These are phyloP conservation scores for Tringa solitaria DNA, from an alignment of 2,113 vertebrate species.

Conservation along the genomic window DNA sequence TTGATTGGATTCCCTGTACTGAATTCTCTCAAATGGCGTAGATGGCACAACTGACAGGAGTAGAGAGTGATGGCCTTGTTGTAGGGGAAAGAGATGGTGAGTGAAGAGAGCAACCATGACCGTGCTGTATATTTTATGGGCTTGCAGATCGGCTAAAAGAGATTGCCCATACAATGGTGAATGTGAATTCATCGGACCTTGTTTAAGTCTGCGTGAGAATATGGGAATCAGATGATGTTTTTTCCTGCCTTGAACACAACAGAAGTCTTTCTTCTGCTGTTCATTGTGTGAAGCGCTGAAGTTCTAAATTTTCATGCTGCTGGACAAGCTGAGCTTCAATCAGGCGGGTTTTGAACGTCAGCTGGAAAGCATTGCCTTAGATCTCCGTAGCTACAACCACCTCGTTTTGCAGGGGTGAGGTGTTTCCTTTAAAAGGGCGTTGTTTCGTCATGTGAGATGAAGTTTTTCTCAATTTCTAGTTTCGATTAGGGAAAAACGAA, in stretches of 20 bases:
- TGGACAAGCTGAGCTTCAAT: background rate
- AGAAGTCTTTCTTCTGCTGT: background rate
- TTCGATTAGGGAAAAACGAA: background rate
- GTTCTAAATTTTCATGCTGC: background rate
- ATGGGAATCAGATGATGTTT: background rate
- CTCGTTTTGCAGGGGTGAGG: background rate
- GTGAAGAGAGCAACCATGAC: background rate
- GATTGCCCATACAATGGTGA: background rate
- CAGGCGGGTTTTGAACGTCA: background rate
- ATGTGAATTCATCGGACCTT: background rate
- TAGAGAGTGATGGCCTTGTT: constrained; percentile 8
- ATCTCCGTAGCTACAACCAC: background rate
- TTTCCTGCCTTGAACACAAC: background rate
- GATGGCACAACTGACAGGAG: constrained; percentile 4
- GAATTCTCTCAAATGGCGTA: constrained; percentile 2
- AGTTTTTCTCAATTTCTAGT: background rate
- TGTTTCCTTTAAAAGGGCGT: background rate
- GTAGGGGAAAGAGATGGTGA: background rate
- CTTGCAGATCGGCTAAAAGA: background rate
- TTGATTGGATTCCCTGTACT: constrained; percentile 6
- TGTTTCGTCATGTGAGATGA: background rate
- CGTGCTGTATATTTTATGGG: background rate
- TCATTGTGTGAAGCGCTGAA: background rate
- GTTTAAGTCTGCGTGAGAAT: background rate
- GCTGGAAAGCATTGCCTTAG: background rate